Evolutionary conservation across 2,113 vertebrate genomes (phyloP), one percentile per base, ranked within the genome.

Genomic region (Odocoileus hemionus): DNA sequence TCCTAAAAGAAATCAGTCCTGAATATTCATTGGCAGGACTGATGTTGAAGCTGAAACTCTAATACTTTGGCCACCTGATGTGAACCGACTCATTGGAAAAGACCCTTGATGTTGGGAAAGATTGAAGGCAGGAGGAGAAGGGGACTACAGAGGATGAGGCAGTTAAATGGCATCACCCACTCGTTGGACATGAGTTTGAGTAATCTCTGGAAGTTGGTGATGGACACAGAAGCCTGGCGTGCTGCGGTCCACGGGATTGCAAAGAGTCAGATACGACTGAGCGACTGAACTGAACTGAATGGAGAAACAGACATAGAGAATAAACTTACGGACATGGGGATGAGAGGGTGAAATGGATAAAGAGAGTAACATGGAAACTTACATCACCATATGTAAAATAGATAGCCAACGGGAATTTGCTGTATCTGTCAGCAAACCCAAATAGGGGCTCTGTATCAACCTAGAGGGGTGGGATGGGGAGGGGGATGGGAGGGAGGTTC

Each of bases 171-270:
- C 15, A 64, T n/a, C 7, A 17, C 33, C 0, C 0, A 64, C 30
- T n/a, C 61, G 2, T 1, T 64, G 61, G 30, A n/a, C 7, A n/a
- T n/a, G 7, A 1, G 61, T 64, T 64, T 64, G 7, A 1, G 33
- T 64, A 1, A 2, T 17, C 30, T n/a, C 61, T 4, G 3, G 61
- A 33, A n/a, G 33, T 2, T n/a, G 7, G 15, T 64, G 30, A 64
- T 64, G 14, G 14, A 33, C 30, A 61, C 0, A 7, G 15, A 64
- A 9, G 15, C 15, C 61, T 64, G 61, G 15, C 0, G 15, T 64
- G 15, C 30, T 64, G 15, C 0, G 1, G 0, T 64, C 3, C 61
- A 64, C 17, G 61, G 7, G 30, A 33, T n/a, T 16, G 1, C 30
- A n/a, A 64, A 64, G 14, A 64, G 61, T 64, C 13, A 3, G 61